Evolutionary conservation across 2,888 invertebrate species (phyloP), one percentile per base, ranked within the genome.

Genomic region (Nomada hirtipes): DNA sequence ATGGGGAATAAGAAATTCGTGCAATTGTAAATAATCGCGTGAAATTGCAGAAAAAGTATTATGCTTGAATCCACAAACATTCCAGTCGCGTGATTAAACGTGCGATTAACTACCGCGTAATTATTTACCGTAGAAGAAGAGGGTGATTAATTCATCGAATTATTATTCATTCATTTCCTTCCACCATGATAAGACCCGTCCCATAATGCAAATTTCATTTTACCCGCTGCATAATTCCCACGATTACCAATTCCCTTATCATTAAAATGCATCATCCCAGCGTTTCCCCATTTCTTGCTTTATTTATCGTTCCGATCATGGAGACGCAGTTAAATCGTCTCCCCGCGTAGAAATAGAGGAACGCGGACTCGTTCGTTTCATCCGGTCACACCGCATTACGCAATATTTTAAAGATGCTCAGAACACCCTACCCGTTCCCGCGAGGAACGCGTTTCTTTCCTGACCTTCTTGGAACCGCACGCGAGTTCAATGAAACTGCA

Each of bases 381-480:
- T 78, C 78, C 77, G 78, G 77, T 80, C 42, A 10, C 7, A 10
- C 44, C 20, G 50, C 55, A 68, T 77, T 78, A 68, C 71, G 78
- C 63, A 72, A 78, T 55, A 63, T 72, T 80, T 80, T 72, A 68
- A 72, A 78, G 59, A 72, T 60, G 29, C 67, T 26, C 79, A 36
- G 60, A 53, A 59, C 61, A 29, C 47, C 15, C 36, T n/a, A 4
- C 29, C 20, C 53, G 15, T 53, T 13, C 50, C 11, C n/a, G 2
- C 10, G n/a, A 2, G 36, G 15, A 53, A 53, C 42, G 36, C 20
- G 18, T 15, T 52, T 44, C 67, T 53, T 53, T 53, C 67, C 15
- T 36, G 29, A 4, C 20, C 50, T 26, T 47, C 20, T 67, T 67
- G 9, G n/a, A 53, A 36, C 52, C 52, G 23, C 67, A 20, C 20